These are phyloP conservation scores for Perognathus longimembris DNA, from an alignment of 2,113 vertebrate species.

Conservation along the genomic window DNA sequence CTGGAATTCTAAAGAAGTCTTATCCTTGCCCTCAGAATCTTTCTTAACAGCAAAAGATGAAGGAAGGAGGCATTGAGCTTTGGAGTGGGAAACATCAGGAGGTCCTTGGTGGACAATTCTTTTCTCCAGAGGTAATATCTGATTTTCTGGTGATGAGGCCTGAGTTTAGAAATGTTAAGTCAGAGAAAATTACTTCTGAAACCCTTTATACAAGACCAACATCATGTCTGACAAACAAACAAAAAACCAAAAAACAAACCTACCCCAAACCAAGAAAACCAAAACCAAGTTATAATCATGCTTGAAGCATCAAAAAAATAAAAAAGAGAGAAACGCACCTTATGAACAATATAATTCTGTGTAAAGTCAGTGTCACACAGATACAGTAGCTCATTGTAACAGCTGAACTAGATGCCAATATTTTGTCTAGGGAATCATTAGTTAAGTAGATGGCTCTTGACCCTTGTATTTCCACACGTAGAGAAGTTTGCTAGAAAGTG, in stretches of 20 bases:
- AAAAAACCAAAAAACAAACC: too few relatives aligned
- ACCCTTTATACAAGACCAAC: background rate
- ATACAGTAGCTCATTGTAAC: conserved; percentile 79
- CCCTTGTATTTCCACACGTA: conserved; percentile 79
- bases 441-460: conserved; percentile 85
- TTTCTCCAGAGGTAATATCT: background rate
- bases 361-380: conserved; percentile 78
- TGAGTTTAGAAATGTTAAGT: background rate
- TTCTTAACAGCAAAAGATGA: background rate
- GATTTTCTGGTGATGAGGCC: background rate
- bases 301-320: conserved; percentile 68
- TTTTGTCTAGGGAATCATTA: conserved; percentile 81
- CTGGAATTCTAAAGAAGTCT: background rate
- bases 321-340: conserved; percentile 19
- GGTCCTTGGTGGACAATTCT: background rate
- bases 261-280: too few relatives aligned
- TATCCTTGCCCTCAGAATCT: background rate
- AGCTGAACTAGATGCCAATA: conserved; percentile 64
- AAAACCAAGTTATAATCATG: background rate
- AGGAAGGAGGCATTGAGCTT: background rate
- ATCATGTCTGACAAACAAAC: background rate
- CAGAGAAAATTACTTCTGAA: background rate
- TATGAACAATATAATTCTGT: conserved; percentile 75
- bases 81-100: background rate
- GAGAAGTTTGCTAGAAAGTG: conserved; percentile 84